These are phyloP conservation scores for Babyrousa celebensis DNA, from an alignment of 2,797 vertebrate genomes.

Conservation along the genomic window DNA sequence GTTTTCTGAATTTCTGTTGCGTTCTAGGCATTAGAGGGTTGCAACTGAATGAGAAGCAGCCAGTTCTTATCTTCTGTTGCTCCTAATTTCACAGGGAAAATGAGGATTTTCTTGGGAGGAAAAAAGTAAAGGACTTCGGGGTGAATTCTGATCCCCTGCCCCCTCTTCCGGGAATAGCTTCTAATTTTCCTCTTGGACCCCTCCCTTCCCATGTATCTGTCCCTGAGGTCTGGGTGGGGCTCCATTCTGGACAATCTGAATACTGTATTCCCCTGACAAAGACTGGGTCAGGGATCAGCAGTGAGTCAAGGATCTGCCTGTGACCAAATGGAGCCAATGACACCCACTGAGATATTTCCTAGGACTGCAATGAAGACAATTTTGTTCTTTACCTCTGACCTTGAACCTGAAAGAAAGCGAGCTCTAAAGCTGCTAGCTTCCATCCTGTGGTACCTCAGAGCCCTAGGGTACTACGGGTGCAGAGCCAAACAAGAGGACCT, in stretches of 20 bases:
- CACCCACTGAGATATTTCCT: not conserved
- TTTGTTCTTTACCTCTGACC: not conserved
- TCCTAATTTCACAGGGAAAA: not conserved
- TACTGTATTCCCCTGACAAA: not conserved
- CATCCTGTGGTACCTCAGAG: not conserved
- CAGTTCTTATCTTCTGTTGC: not conserved
- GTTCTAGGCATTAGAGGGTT: not conserved
- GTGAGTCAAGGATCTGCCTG: not conserved
- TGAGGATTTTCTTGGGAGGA: not conserved
- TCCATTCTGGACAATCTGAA: not conserved
- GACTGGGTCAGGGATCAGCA: not conserved
- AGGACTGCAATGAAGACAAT: not conserved
- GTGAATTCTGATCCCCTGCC: not conserved
- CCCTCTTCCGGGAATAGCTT: not conserved
- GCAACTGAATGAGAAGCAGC: not conserved
- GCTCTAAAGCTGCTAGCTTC: not conserved
- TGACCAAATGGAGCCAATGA: not conserved
- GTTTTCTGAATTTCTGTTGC: not conserved
- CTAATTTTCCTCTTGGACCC: not conserved
- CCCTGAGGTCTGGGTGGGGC: not conserved
- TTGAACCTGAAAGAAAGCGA: not conserved
- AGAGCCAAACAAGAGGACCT: not conserved
- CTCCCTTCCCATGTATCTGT: not conserved
- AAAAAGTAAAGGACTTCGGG: not conserved
- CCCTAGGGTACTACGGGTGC: fast-evolving